A percentile compares a stretch with the other conserved stretches of the same genome.
Conservation (phyloP, 2,113 vertebrate species). For the Haemorhous mexicanus region DNA sequence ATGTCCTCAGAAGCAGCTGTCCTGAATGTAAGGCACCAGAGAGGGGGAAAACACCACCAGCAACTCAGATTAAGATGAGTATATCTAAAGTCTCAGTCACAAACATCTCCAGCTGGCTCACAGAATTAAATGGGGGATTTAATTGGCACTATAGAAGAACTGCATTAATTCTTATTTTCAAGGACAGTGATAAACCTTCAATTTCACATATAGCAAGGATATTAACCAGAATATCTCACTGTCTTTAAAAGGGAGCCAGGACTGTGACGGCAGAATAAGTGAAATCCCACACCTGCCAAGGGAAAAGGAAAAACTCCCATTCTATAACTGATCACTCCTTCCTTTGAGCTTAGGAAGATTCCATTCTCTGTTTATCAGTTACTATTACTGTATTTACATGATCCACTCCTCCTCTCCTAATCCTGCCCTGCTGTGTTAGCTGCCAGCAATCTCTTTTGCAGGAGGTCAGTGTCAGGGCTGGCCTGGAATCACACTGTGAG, state of each 20-base stretch:
- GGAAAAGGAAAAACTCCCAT: not conserved
- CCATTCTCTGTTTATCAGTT: not conserved
- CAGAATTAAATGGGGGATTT: slow-evolving; percentile 24
- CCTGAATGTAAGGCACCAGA: not conserved
- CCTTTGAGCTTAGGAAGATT: not conserved
- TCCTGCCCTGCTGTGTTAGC: not conserved
- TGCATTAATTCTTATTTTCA: slow-evolving; percentile 43
- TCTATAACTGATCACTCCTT: not conserved
- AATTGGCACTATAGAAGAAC: slow-evolving; percentile 23
- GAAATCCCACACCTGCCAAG: not conserved
- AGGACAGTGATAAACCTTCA: slow-evolving; percentile 4
- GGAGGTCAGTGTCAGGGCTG: not conserved
- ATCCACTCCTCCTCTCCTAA: not conserved
- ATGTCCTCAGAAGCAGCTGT: not conserved
- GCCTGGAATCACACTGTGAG: not conserved
- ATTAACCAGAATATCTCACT: not conserved
- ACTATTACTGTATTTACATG: not conserved
- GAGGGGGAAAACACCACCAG: not conserved
- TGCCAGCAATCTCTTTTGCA: not conserved
- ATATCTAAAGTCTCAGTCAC: slow-evolving; percentile 2
- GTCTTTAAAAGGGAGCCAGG: not conserved
- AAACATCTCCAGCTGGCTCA: slow-evolving; percentile 37
- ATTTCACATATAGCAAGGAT: not conserved
- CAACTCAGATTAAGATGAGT: not conserved
- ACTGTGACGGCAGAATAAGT: not conserved